phyloP scores from a whole-genome alignment of 2,113 vertebrate species.

The Labrus mixtus region DNA sequence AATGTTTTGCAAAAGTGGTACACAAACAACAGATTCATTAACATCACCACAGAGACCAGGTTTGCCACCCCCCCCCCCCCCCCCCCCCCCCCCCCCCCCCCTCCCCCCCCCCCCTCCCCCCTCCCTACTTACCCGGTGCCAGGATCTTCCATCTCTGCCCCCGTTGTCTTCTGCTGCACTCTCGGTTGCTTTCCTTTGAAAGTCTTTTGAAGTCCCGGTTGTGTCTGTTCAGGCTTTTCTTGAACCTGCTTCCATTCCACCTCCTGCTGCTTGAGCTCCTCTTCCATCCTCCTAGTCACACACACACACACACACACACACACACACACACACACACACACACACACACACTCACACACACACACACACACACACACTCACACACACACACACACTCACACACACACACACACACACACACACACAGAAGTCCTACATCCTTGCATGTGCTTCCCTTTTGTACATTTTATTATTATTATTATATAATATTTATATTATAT shows the following conservation, averaged over 20 bases:
- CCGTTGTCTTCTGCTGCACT: conserved; percentile 18
- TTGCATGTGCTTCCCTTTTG: not conserved
- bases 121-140: conserved; percentile 19
- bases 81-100: conserved; percentile 13
- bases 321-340: not conserved
- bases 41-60: conserved; percentile 14
- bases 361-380: not conserved
- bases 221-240: conserved; percentile 28
- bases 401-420: conserved; percentile 8
- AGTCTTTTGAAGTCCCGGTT: conserved; percentile 41
- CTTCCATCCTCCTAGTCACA: conserved; percentile 19
- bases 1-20: conserved; percentile 14
- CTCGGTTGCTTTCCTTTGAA: conserved; percentile 28
- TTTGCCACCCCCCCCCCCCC: conserved; percentile 9
- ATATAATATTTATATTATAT: no score
- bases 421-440: not conserved
- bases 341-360: conserved; percentile 7
- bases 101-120: no score
- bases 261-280: conserved; percentile 39
- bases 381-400: conserved; percentile 1
- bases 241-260: conserved; percentile 42
- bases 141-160: conserved; percentile 19
- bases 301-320: conserved; percentile 8
- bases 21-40: conserved; percentile 25
- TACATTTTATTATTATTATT: no score